These are phyloP conservation scores for Orientallactaga sibirica DNA, from an alignment of 2,797 vertebrate species.

Conservation along the genomic window DNA sequence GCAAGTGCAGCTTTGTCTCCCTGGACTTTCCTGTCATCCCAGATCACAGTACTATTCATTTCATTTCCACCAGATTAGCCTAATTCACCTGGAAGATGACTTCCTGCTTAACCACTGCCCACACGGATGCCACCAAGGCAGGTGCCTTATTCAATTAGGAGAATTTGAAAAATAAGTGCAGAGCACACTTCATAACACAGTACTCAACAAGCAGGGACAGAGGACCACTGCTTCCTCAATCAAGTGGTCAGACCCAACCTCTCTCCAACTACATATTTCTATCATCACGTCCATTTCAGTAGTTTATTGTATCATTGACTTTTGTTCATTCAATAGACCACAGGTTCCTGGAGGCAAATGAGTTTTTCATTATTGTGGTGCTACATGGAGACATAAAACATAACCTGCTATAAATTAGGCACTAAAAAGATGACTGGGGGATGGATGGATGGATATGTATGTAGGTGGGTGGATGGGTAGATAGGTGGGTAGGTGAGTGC, in stretches of 20 bases:
- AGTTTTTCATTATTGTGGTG: neutral
- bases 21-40: constrained; percentile 69
- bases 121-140: constrained; percentile 87
- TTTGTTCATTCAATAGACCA: neutral
- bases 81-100: constrained; percentile 82
- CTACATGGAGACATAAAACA: neutral
- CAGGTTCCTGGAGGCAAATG: constrained; percentile 32
- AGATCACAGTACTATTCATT: constrained; percentile 77
- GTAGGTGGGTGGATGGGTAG: too few species aligned
- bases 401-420: neutral
- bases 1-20: neutral
- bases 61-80: constrained; percentile 86
- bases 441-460: neutral
- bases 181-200: constrained; percentile 70
- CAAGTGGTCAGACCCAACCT: neutral
- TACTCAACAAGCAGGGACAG: constrained; percentile 19
- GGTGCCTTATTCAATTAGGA: constrained; percentile 87
- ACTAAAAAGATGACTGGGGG: neutral
- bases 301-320: neutral
- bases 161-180: constrained; percentile 74
- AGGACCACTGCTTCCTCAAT: neutral
- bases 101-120: constrained; percentile 88
- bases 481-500: neutral
- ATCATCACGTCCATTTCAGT: neutral
- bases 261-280: constrained; percentile 4